Base-by-base conservation (phyloP, 1,140 invertebrate genomes). In the Pseudomyrmex gracilis region DNA sequence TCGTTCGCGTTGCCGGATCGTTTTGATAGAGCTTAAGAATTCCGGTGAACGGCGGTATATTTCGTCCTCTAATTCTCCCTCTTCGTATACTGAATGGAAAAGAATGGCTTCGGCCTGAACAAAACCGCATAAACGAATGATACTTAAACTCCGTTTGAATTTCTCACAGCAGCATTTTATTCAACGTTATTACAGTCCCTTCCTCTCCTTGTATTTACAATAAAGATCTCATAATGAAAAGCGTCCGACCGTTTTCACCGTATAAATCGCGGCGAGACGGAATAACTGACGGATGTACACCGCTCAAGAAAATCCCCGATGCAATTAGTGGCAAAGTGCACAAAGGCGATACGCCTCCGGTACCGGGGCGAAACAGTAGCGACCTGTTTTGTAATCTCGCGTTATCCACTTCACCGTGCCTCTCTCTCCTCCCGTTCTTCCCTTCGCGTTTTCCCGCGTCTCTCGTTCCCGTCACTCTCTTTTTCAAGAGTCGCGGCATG, bases 371-470 rank as follows among this genome's bases (percentile, higher is more conserved):
- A 24, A 55, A 45, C 63, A 17, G 43, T 53, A 58, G 64, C 66
- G 76, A 58, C 53, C 53, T 70, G 74, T 77, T 77, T 68, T 67
- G 66, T 71, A 80, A 80, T 80, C 76, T 80, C 76, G 66, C 45
- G 66, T 68, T 60, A 80, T 71, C 76, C 76, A 71, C 76, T 80
- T 60, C 47, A 80, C 15, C 34, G 20, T 45, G 20, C 76, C 13
- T 22, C 73, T 8, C 13, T 22, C 73, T 8, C 17, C 45, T 2
- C 20, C 5, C 22, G 43, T 24, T 51, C 49, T 12, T 45, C 57
- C 34, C 34, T 34, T 34, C 17, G 9, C 57, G 0, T 10, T 10
- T 22, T 24, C 10, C 22, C 34, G 34, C 34, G 34, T 34, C 34
- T 55, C 17, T n/a, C 57, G 17, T 9, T n/a, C 22, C 9, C 51